These are phyloP conservation scores for Cetoscarus ocellatus DNA, from an alignment of 2,797 vertebrate species.

Conservation along the genomic window DNA sequence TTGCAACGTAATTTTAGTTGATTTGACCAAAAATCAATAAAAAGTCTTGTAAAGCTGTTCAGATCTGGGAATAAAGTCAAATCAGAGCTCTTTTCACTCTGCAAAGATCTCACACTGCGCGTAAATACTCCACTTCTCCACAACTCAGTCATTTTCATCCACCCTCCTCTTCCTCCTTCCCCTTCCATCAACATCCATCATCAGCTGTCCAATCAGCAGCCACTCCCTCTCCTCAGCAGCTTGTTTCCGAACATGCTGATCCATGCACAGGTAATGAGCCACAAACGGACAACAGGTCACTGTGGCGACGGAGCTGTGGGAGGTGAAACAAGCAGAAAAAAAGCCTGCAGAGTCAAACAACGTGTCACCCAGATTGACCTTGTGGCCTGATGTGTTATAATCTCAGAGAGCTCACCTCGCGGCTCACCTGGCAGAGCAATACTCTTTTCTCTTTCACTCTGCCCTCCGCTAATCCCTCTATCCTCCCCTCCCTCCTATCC, in stretches of 20 bases:
- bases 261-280: slow-evolving; percentile 55
- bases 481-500: slow-evolving; percentile 16
- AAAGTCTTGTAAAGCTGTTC: neutral
- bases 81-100: slow-evolving; percentile 3
- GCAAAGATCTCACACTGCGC: slow-evolving; percentile 6
- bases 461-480: slow-evolving; percentile 68
- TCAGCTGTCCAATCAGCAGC: slow-evolving; percentile 37
- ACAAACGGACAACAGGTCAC: slow-evolving; percentile 52
- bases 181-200: slow-evolving; percentile 51
- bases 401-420: slow-evolving; percentile 62
- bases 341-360: slow-evolving; percentile 44
- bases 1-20: neutral
- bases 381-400: slow-evolving; percentile 61
- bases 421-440: slow-evolving; percentile 71
- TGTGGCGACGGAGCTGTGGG: slow-evolving; percentile 38
- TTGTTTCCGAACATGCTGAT: slow-evolving; percentile 64
- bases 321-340: slow-evolving; percentile 18
- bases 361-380: slow-evolving; percentile 47
- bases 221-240: slow-evolving; percentile 39
- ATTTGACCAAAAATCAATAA: slow-evolving; percentile 2
- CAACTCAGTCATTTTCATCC: slow-evolving; percentile 8
- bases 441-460: slow-evolving; percentile 57
- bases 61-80: neutral
- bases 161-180: slow-evolving; percentile 9
- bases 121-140: slow-evolving; percentile 1